Base-by-base conservation (phyloP, 2,797 vertebrate species). In the Dendrocincla tyrannina region DNA sequence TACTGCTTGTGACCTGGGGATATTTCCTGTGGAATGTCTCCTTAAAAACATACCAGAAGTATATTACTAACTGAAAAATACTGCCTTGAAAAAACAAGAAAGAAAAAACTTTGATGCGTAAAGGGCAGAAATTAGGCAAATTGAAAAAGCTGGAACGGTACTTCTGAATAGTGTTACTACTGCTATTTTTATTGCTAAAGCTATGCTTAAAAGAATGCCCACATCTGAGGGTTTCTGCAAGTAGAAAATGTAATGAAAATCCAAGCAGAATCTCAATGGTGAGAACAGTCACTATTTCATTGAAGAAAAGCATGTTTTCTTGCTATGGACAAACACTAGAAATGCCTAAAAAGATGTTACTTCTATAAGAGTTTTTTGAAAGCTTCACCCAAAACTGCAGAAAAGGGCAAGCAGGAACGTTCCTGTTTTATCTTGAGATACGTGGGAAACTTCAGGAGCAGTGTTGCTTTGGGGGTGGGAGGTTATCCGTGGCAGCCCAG, bases 401-500 rank as follows among this genome's bases (percentile, higher is more conserved):
- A 50, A 74, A 62, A 95, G 49, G 4, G 4, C 14, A 39, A 25
- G 47, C 4, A 56, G 27, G 16, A 76, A 49, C 1, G 2, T 62
- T 82, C 73, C 33, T 14, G 2, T 33, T 66, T 42, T 44, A 13
- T 69, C 13, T 15, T 13, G 28, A 80, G 8, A 4, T 63, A 64
- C 46, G 16, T 4, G 16, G 35, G 83, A 69, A 68, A 10, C 25
- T 39, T 15, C 47, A 1, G 6, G 30, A 42, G 64, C 55, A 60
- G 20, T 7, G 1, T 1, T 49, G 11, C 32, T 41, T 24, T n/a
- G 9, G 2, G 4, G 7, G 2, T 4, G 3, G 19, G n/a, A 59
- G 13, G 13, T 60, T 55, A 6, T 23, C 35, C 24, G 30, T 62
- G 82, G 41, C 49, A 84, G 55, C 56, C 53, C 0, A 0, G 52